Evolutionary conservation across 64 coral and sea anemone genomes (phyloP).

Genomic region (Stichodactyla helianthus): DNA sequence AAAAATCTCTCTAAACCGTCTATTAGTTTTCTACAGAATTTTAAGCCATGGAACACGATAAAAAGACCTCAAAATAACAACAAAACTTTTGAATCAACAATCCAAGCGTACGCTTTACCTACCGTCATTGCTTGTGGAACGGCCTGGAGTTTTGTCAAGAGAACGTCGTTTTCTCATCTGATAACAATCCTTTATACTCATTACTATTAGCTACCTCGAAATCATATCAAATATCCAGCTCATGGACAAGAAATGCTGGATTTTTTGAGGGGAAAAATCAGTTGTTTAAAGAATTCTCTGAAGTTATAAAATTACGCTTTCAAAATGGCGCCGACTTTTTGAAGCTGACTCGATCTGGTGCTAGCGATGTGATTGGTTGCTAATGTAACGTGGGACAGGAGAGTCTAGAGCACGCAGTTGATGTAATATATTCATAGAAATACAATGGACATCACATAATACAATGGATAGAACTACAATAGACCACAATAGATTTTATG

Average conservation of each 20-base stretch:
- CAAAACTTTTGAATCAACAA: neutral
- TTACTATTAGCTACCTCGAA: neutral
- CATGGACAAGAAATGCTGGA: neutral
- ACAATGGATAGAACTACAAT: too few species aligned
- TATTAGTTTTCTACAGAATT: too few species aligned
- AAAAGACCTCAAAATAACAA: neutral
- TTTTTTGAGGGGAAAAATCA: neutral
- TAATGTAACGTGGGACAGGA: too few species aligned
- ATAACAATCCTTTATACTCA: slow-evolving; percentile 84
- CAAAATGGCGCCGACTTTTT: slow-evolving; percentile 24
- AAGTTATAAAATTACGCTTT: neutral
- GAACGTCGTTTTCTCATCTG: slow-evolving; percentile 89
- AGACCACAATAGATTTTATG: too few species aligned
- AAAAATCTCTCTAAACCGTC: too few species aligned
- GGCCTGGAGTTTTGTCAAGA: slow-evolving; percentile 61
- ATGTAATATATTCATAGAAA: too few species aligned
- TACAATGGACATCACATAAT: too few species aligned
- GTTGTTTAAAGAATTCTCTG: neutral
- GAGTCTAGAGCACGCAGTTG: neutral
- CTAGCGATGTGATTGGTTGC: slow-evolving; percentile 18
- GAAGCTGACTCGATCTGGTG: slow-evolving; percentile 11
- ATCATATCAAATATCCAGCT: neutral
- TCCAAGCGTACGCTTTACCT: neutral
- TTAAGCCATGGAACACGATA: neutral
- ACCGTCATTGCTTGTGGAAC: slow-evolving; percentile 2